Percentiles rank a stretch among this genome's conserved stretches.
phyloP scores from a whole-genome alignment of 64 coral and sea anemone species.

The Anthopleura sola region DNA sequence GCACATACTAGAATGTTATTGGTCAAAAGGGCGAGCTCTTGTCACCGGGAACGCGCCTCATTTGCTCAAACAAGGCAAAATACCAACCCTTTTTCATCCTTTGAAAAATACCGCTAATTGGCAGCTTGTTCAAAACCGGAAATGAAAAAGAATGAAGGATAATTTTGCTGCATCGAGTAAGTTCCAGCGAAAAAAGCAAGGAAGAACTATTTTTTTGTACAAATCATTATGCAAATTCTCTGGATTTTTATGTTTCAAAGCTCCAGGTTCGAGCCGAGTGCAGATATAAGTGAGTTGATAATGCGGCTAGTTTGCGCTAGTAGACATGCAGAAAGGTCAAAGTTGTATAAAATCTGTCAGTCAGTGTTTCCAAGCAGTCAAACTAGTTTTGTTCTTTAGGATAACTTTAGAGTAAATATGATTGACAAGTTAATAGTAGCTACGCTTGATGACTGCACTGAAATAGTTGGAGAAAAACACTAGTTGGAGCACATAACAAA shows the following conservation, averaged over 20 bases:
- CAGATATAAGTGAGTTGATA: neutral
- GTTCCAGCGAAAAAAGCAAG: neutral
- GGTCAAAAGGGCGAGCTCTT: neutral
- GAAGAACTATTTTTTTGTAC: neutral
- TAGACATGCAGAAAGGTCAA: slow-evolving; percentile 13
- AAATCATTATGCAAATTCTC: neutral
- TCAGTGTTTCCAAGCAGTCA: neutral
- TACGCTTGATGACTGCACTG: neutral
- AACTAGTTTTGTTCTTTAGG: slow-evolving; percentile 17
- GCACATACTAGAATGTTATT: neutral
- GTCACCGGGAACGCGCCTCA: slow-evolving; percentile 3
- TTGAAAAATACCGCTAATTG: slow-evolving; percentile 27
- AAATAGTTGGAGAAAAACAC: neutral
- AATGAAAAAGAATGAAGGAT: neutral
- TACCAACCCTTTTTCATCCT: slow-evolving; percentile 18
- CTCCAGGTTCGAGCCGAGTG: neutral
- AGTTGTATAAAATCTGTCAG: neutral
- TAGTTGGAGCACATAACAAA: neutral
- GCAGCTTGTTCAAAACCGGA: slow-evolving; percentile 22
- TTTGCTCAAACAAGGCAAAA: neutral
- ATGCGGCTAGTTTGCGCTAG: too few relatives aligned
- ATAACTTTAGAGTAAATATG: slow-evolving; percentile 17
- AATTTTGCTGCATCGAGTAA: neutral
- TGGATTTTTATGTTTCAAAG: neutral
- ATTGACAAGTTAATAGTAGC: slow-evolving; percentile 6